Evolutionary conservation across 1,140 invertebrate species (phyloP), one percentile per base, ranked within the genome.

Genomic region (Plutomurus gul): DNA sequence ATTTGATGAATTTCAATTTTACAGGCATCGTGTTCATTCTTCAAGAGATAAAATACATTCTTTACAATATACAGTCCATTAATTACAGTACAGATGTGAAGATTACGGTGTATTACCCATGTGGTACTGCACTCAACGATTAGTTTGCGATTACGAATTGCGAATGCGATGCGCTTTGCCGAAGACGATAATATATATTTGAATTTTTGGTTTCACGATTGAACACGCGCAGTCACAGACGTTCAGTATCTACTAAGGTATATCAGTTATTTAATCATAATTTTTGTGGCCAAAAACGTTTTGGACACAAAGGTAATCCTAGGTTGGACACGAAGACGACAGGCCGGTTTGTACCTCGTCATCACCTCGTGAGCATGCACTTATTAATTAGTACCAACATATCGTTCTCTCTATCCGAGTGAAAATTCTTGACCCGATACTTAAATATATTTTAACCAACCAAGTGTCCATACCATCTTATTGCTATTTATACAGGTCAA

Each of bases 401-500:
- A 7, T 51, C 11, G 10, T 43, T 13, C 11, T 43, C 39, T 13
- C 39, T 43, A 43, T 43, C 11, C 4, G 20, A n/a, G 56, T 65
- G 18, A 33, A 60, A n/a, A 65, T 7, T 33, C 56, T 30, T 30
- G 36, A 33, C 25, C 27, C 56, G 11, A n/a, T 43, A 43, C 7
- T 13, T n/a, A 43, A n/a, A 65, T 27, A 16, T 27, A 33, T 27
- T 30, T 5, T 47, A 47, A 47, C 0, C 8, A 16, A n/a, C 10
- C 18, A 36, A 65, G 27, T 51, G 36, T n/a, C 56, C 56, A 65
- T 33, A 27, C 56, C 56, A n/a, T 33, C 22, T 33, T n/a, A 33
- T 27, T 33, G 36, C 30, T 33, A 3, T 65, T 65, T 65, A 30
- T 65, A 65, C 56, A 65, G 56, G 56, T 65, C 56, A 65, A 65